Conservation (phyloP, 2,113 vertebrate species). For the Polyodon spathula region DNA sequence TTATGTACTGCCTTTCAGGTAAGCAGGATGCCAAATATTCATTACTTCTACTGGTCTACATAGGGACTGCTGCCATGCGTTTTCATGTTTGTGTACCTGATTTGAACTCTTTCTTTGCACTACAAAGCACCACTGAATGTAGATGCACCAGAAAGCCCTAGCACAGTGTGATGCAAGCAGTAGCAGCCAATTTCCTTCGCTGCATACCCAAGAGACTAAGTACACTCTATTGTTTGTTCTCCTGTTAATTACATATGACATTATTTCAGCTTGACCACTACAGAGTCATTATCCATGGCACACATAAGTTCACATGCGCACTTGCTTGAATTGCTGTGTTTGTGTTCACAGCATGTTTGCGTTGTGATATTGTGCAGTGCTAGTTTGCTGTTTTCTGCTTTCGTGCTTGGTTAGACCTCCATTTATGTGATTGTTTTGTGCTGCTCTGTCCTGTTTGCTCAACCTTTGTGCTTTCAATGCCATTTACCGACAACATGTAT, state of each 20-base stretch:
- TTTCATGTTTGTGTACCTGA: constrained; percentile 34
- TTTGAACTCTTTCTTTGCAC: constrained; percentile 17
- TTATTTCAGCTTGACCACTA: constrained; percentile 10
- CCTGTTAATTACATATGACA: constrained; percentile 13
- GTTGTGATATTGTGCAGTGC: not conserved
- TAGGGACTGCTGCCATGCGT: constrained; percentile 16
- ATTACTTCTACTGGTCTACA: no score
- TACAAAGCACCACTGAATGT: not conserved
- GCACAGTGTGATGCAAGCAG: constrained; percentile 6
- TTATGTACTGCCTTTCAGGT: no score
- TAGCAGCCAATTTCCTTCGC: not conserved
- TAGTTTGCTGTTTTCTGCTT: constrained; percentile 4
- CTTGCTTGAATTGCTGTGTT: constrained; percentile 14
- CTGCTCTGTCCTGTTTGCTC: constrained; percentile 22
- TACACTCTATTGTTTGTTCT: constrained; percentile 6
- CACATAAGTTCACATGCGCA: constrained; percentile 2
- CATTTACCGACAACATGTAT: constrained; percentile 22
- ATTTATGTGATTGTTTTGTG: constrained; percentile 17
- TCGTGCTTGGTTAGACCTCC: not conserved
- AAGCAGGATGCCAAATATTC: no score
- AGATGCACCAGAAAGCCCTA: constrained; percentile 8
- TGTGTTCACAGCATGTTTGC: constrained; percentile 23
- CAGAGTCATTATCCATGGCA: constrained; percentile 9
- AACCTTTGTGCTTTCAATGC: constrained; percentile 38
- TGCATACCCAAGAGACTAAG: constrained; percentile 24